These are phyloP conservation scores for Sebastes itinus DNA, from an alignment of 2,797 vertebrate genomes.

Conservation along the genomic window DNA sequence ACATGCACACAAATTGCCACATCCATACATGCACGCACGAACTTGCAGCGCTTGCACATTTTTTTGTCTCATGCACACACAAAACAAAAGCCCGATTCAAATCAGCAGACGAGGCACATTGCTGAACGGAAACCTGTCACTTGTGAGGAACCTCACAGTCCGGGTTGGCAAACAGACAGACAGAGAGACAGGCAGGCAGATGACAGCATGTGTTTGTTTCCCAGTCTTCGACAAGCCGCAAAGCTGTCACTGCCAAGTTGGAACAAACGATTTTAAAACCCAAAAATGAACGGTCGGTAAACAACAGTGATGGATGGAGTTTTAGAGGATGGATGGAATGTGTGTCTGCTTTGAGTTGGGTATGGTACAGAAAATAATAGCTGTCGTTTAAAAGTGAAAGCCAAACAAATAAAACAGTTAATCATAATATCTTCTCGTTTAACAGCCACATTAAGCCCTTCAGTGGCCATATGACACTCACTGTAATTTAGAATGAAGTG, in stretches of 20 bases:
- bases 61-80: constrained; percentile 20
- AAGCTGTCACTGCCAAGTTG: constrained; percentile 66
- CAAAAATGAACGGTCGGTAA: constrained; percentile 63
- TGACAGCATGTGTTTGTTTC: constrained; percentile 64
- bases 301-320: constrained; percentile 56
- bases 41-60: constrained; percentile 45
- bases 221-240: constrained; percentile 46
- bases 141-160: constrained; percentile 58
- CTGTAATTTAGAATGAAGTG: background rate
- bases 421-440: background rate
- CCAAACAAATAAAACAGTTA: constrained; percentile 4
- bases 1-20: constrained; percentile 24
- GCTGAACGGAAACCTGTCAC: constrained; percentile 66
- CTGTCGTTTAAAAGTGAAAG: background rate
- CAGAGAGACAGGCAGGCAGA: constrained; percentile 42
- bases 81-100: constrained; percentile 54
- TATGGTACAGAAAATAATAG: constrained; percentile 2
- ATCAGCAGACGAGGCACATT: constrained; percentile 66
- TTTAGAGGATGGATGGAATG: constrained; percentile 22
- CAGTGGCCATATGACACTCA: background rate
- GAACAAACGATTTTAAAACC: constrained; percentile 59
- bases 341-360: background rate
- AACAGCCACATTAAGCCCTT: background rate
- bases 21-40: constrained; percentile 23
- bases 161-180: constrained; percentile 25